Base-by-base conservation (phyloP, 2,888 invertebrate genomes). In the Campaea margaritaria region DNA sequence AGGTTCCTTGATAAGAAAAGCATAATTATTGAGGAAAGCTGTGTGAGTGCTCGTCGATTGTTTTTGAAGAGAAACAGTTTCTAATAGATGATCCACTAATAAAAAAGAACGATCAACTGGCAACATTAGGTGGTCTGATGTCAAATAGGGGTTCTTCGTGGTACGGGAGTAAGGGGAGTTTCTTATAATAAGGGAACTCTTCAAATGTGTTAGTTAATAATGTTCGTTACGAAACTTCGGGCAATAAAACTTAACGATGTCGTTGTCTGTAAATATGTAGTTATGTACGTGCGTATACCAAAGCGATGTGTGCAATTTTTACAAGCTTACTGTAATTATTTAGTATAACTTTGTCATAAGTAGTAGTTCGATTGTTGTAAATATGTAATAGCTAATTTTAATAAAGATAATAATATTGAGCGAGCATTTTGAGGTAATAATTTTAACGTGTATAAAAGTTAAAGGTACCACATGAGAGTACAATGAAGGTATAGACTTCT, bases 301-400 rank as follows among this genome's bases (percentile, higher is more conserved):
- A 92, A 93, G 91, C 87, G 85, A 91, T 81, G 89, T 90, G 92
- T 93, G 92, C 92, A 93, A 93, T 93, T 92, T 91, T 90, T 91
- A 88, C 85, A 91, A 87, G 87, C 91, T 91, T 91, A 86, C 71
- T 86, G 83, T 87, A n/a, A n/a, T n/a, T n/a, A 88, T 74, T 81
- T 89, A 89, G 84, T 75, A 72, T 58, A 76, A 77, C 56, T 74
- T 78, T 81, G 69, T 74, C 72, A 71, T 82, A 83, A 83, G 81
- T 80, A 84, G 81, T 85, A 87, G 78, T 72, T 68, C 55, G 51
- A 63, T 57, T 69, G 70, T 64, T 86, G 83, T 85, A 83, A 69
- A 83, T 85, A 83, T 59, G 68, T 52, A 72, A 49, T 62, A 67
- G 62, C 61, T 59, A 65, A 67, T 62, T 58, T 65, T 62, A 62